Conservation (phyloP, 1,140 invertebrate species). For the Drosophila triauraria region DNA sequence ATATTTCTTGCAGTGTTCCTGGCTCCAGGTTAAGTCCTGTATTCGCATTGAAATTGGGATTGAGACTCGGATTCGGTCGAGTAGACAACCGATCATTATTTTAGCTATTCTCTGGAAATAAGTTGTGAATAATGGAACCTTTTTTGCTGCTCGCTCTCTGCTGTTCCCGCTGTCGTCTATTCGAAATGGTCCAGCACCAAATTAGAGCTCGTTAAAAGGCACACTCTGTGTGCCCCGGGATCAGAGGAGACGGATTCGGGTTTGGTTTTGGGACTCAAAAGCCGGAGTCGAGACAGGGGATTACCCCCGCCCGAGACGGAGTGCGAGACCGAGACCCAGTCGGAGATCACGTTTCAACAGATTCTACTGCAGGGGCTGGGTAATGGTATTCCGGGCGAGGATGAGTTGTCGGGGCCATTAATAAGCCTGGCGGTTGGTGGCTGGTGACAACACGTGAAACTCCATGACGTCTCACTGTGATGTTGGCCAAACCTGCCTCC, state of each 20-base stretch:
- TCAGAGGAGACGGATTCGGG: slow-evolving; percentile 30
- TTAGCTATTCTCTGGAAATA: slow-evolving; percentile 62
- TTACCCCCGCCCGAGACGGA: slow-evolving; percentile 51
- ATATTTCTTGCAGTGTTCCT: slow-evolving; percentile 14
- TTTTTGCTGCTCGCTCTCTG: slow-evolving; percentile 36
- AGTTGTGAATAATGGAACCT: slow-evolving; percentile 55
- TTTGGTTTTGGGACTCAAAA: slow-evolving; percentile 9
- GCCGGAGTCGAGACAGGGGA: slow-evolving; percentile 43
- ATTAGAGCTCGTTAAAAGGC: slow-evolving; percentile 82
- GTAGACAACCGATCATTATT: slow-evolving; percentile 69
- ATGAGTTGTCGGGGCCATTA: slow-evolving; percentile 57
- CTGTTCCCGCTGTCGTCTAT: slow-evolving; percentile 26
- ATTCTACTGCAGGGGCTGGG: slow-evolving; percentile 63
- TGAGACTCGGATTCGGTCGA: slow-evolving; percentile 45
- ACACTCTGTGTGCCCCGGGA: slow-evolving; percentile 62
- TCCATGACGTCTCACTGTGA: slow-evolving; percentile 80
- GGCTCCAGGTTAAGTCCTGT: slow-evolving; percentile 42
- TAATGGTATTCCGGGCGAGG: slow-evolving; percentile 12
- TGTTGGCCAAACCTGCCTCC: slow-evolving; percentile 57
- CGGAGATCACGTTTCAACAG: slow-evolving; percentile 75
- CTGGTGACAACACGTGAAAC: slow-evolving; percentile 84
- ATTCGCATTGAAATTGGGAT: slow-evolving; percentile 36
- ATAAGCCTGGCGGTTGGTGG: slow-evolving; percentile 81
- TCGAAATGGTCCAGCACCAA: slow-evolving; percentile 72
- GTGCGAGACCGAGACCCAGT: slow-evolving; percentile 18